These are phyloP conservation scores for Pygocentrus nattereri DNA, from an alignment of 2,797 vertebrate species.

Conservation along the genomic window DNA sequence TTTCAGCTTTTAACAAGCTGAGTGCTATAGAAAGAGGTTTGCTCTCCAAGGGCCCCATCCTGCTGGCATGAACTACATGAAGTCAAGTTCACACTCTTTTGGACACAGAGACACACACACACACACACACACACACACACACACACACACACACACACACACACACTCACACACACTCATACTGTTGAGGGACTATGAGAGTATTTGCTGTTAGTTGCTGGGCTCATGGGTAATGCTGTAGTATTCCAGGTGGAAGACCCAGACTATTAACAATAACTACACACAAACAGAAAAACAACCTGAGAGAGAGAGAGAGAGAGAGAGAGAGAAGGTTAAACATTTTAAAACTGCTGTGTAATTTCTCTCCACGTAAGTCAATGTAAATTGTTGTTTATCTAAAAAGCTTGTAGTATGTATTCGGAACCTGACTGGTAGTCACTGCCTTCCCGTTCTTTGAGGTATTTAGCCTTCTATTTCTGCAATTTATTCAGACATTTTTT, in stretches of 20 bases:
- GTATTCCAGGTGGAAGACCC: constrained; percentile 76
- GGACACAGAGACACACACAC: constrained; percentile 40
- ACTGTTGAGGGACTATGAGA: constrained; percentile 61
- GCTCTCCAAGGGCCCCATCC: constrained; percentile 52
- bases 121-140: constrained; percentile 19
- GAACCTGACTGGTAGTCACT: too few species aligned
- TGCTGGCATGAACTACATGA: constrained; percentile 44
- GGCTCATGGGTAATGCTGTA: constrained; percentile 73
- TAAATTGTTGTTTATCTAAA: too few species aligned
- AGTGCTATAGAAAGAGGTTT: constrained; percentile 50
- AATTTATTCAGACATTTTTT: too few species aligned
- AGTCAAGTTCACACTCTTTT: constrained; percentile 51
- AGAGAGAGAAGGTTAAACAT: constrained; percentile 43
- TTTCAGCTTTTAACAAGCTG: constrained; percentile 48
- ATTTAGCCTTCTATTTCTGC: too few species aligned
- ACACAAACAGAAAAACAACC: constrained; percentile 61
- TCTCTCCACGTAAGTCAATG: neutral
- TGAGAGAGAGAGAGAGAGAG: constrained; percentile 28
- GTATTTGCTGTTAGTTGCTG: constrained; percentile 76
- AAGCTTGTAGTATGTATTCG: too few species aligned
- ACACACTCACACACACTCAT: constrained; percentile 26
- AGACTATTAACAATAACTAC: constrained; percentile 66
- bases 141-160: constrained; percentile 35
- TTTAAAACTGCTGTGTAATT: neutral
- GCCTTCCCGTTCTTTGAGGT: too few species aligned